A percentile compares a stretch with the other conserved stretches of the same genome.
These are phyloP conservation scores for Scolopax bukidnonensis DNA, from an alignment of 2,797 vertebrate genomes.

Conservation along the genomic window DNA sequence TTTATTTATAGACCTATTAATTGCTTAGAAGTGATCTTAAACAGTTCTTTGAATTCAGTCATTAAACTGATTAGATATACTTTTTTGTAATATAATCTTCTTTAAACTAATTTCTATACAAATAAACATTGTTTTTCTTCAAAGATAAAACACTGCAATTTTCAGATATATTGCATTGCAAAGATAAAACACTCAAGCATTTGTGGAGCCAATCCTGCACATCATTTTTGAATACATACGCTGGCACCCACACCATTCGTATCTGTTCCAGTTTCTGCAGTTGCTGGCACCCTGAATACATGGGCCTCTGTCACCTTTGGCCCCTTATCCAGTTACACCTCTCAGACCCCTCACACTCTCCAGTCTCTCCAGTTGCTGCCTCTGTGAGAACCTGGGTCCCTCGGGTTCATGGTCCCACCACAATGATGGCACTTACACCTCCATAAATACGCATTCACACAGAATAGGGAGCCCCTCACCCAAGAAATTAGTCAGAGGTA, in stretches of 20 bases:
- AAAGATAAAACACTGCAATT: background rate
- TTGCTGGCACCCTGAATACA: background rate
- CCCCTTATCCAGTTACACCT: background rate
- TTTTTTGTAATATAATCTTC: background rate
- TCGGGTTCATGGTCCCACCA: background rate
- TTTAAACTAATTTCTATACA: background rate
- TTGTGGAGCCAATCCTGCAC: background rate
- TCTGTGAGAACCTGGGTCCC: too few species aligned
- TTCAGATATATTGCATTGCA: background rate
- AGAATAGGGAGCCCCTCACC: background rate
- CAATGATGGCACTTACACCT: background rate
- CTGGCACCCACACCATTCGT: fast-evolving
- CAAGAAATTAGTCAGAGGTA: background rate
- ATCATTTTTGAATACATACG: background rate
- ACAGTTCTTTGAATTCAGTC: background rate
- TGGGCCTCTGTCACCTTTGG: background rate
- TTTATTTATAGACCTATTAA: background rate
- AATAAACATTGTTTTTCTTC: background rate
- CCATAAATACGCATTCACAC: fast-evolving
- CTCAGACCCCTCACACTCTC: background rate
- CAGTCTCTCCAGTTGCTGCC: background rate
- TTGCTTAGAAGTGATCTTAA: background rate
- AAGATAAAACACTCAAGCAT: background rate
- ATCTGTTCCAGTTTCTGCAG: background rate
- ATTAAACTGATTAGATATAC: background rate